phyloP scores from a whole-genome alignment of 1,140 invertebrate species.

The Rhyzopertha dominica region DNA sequence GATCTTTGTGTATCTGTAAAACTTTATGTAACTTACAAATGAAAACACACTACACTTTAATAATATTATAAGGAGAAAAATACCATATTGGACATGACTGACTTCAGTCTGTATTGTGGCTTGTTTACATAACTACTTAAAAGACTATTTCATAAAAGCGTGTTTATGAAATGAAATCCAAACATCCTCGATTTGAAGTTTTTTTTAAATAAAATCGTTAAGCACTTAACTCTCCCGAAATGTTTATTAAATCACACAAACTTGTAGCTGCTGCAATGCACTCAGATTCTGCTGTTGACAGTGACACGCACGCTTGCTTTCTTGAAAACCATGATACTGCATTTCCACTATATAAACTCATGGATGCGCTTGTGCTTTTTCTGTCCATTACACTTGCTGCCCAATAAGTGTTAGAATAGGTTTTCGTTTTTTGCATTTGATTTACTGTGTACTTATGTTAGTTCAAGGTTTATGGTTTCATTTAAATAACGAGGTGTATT shows the following conservation, averaged over 20 bases:
- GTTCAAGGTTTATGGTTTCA: conserved; percentile 20
- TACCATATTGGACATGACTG: no score
- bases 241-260: conserved; percentile 30
- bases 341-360: conserved; percentile 21
- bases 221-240: conserved; percentile 24
- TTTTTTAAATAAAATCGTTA: no score
- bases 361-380: conserved; percentile 20
- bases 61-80: no score
- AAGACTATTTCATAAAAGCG: no score
- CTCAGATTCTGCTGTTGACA: conserved; percentile 44
- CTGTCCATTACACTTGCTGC: conserved; percentile 7
- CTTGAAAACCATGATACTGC: conserved; percentile 35
- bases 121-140: no score
- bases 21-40: no score
- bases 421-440: neutral
- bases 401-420: neutral
- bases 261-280: conserved; percentile 37
- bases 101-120: no score
- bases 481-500: conserved; percentile 34
- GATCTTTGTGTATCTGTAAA: no score
- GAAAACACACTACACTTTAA: no score
- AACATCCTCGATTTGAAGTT: no score
- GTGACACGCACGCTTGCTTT: conserved; percentile 37
- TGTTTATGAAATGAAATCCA: no score
- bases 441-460: conserved; percentile 17